Percentiles rank a stretch among this genome's conserved stretches.
These are phyloP conservation scores for Odontamblyopus rebecca DNA, from an alignment of 2,797 vertebrate species.

Conservation along the genomic window DNA sequence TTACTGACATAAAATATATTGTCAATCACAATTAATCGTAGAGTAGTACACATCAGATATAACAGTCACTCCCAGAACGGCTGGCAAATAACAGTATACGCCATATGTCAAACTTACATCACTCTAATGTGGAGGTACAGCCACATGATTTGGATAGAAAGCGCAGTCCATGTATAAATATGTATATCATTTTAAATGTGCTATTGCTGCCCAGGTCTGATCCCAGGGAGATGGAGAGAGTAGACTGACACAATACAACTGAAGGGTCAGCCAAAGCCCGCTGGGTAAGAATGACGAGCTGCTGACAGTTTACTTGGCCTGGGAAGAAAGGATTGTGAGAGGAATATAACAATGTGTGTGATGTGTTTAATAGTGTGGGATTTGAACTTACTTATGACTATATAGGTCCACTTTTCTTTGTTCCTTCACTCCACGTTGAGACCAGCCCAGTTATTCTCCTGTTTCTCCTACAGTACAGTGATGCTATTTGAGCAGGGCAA, in stretches of 20 bases:
- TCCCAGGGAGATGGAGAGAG: constrained; percentile 58
- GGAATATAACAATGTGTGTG: neutral
- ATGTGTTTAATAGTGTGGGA: neutral
- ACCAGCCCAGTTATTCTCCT: constrained; percentile 64
- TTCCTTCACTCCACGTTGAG: constrained; percentile 59
- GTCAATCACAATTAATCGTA: constrained; percentile 58
- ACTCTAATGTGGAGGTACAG: constrained; percentile 42
- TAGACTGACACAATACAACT: constrained; percentile 61
- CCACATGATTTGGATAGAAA: constrained; percentile 52
- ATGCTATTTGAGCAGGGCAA: neutral
- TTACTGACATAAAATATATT: constrained; percentile 52
- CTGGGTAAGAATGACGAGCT: constrained; percentile 43
- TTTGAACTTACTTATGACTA: constrained; percentile 64
- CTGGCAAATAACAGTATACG: constrained; percentile 73
- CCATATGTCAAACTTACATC: constrained; percentile 63
- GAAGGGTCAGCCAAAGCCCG: constrained; percentile 57
- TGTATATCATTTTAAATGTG: constrained; percentile 63
- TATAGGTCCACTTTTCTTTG: constrained; percentile 40
- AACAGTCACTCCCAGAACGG: constrained; percentile 58
- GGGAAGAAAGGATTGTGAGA: constrained; percentile 15
- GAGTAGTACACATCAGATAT: constrained; percentile 50
- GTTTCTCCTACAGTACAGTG: constrained; percentile 50
- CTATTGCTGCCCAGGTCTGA: constrained; percentile 70
- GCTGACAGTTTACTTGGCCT: constrained; percentile 75
- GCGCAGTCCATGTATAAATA: constrained; percentile 61